phyloP scores from a whole-genome alignment of 2,888 invertebrate species.

The Geophilus truncorum region DNA sequence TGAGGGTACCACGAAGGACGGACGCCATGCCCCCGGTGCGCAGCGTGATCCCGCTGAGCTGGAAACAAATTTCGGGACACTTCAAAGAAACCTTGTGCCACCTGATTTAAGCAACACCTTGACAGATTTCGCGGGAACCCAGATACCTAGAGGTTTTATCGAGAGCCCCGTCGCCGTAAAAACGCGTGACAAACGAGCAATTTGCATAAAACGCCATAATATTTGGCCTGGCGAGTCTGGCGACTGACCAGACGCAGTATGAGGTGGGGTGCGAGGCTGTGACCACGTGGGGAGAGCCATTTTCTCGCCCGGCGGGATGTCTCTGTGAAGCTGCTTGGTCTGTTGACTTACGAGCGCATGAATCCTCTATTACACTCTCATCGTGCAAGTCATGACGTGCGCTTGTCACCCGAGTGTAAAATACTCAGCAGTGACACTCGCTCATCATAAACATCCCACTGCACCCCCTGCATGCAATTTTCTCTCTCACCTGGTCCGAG shows the following conservation, averaged over 20 bases:
- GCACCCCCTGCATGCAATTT: constrained; percentile 21
- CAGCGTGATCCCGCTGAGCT: background rate
- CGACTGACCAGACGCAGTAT: background rate
- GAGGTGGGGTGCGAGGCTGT: background rate
- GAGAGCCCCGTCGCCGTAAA: background rate
- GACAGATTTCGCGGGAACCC: background rate
- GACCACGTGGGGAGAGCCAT: constrained; percentile 32
- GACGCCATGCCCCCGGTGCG: background rate
- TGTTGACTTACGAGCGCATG: constrained; percentile 30
- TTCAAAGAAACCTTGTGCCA: constrained; percentile 22
- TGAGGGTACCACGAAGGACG: constrained; percentile 3
- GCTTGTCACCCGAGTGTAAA: constrained; percentile 22
- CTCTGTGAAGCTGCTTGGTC: constrained; percentile 23
- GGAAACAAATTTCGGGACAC: constrained; percentile 30
- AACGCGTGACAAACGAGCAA: background rate
- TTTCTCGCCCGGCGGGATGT: constrained; percentile 30
- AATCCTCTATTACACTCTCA: constrained; percentile 31
- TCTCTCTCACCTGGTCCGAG: constrained; percentile 27
- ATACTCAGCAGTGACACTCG: constrained; percentile 29
- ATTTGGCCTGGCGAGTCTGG: no score
- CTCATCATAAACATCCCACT: constrained; percentile 21
- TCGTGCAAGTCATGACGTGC: constrained; percentile 32
- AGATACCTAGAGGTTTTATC: background rate
- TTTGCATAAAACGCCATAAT: constrained; percentile 14
- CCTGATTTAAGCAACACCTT: background rate